Conservation (phyloP, 2,888 invertebrate species). For the Pollenia labialis region DNA sequence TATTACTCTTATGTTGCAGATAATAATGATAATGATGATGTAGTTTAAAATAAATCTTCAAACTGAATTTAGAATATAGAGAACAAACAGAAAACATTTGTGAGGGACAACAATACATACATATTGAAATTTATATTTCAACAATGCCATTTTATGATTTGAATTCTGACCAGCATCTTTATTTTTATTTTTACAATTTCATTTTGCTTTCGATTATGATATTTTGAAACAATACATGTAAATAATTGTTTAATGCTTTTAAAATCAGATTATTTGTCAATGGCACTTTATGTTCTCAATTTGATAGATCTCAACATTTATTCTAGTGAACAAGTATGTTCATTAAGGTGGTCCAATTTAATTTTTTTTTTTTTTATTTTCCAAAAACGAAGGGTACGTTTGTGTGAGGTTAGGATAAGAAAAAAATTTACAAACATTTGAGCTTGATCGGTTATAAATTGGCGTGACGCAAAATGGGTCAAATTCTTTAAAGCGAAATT, state of each 20-base stretch:
- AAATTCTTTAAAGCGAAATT: too few relatives aligned
- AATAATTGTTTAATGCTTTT: slow-evolving; percentile 23
- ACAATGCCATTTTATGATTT: neutral
- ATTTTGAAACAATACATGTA: neutral
- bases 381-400: too few relatives aligned
- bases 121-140: neutral
- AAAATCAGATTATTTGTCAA: slow-evolving; percentile 33
- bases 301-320: slow-evolving; percentile 28
- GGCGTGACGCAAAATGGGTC: too few relatives aligned
- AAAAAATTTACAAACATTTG: too few relatives aligned
- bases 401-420: too few relatives aligned
- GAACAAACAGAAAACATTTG: neutral
- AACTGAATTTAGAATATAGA: neutral
- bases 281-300: slow-evolving; percentile 29
- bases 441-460: too few relatives aligned
- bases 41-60: neutral
- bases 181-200: neutral
- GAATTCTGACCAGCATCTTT: slow-evolving; percentile 21
- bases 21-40: slow-evolving; percentile 1
- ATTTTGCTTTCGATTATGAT: neutral
- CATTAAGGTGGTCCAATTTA: too few relatives aligned
- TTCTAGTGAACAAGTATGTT: neutral
- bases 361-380: too few relatives aligned
- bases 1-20: neutral
- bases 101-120: neutral